These are phyloP conservation scores for Tipula helvola DNA, from an alignment of 2,888 invertebrate species.

Conservation along the genomic window DNA sequence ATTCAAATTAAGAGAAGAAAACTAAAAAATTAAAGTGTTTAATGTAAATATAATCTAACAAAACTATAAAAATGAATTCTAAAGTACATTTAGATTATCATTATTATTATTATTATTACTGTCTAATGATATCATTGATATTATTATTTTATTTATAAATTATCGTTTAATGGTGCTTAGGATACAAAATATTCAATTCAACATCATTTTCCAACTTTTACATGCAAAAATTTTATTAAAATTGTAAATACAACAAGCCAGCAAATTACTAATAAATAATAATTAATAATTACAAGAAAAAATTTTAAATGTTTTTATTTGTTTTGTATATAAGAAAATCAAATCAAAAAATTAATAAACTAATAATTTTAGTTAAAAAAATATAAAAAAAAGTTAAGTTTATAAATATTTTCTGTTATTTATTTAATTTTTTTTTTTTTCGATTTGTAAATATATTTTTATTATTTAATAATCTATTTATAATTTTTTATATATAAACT, in stretches of 20 bases:
- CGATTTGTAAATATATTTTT: not conserved
- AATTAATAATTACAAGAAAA: not conserved
- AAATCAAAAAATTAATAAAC: not conserved
- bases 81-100: not conserved
- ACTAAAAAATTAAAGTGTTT: not conserved
- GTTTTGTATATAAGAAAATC: not conserved
- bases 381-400: not conserved
- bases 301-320: not conserved
- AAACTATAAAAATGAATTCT: not conserved
- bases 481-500: not conserved
- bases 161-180: slow-evolving; percentile 11
- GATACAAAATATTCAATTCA: not conserved
- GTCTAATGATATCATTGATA: not conserved
- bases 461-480: not conserved
- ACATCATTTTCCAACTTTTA: not conserved
- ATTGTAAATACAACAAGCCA: not conserved
- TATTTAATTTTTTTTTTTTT: not conserved
- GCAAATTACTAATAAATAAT: not conserved
- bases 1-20: not conserved
- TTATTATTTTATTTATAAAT: not conserved
- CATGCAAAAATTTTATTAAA: not conserved
- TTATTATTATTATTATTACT: slow-evolving; percentile 7
- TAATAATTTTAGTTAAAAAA: not conserved
- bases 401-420: not conserved
- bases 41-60: not conserved